Conservation (phyloP, 2,797 vertebrate species). For the Spinibarbus caldwelli region DNA sequence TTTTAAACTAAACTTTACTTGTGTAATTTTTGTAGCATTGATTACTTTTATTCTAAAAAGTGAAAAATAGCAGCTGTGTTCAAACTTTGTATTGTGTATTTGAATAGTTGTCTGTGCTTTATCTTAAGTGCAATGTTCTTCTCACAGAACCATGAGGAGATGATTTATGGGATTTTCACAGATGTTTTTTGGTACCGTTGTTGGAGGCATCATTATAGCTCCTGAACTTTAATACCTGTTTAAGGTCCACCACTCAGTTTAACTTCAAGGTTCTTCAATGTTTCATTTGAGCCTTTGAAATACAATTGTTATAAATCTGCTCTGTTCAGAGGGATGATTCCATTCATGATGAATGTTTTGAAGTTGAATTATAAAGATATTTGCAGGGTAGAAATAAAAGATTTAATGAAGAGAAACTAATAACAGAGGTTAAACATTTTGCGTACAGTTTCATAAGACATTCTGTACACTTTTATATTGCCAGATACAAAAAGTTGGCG, state of each 20-base stretch:
- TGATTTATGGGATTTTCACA: slow-evolving; percentile 48
- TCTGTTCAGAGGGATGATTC: neutral
- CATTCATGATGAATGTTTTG: slow-evolving; percentile 2
- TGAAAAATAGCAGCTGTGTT: neutral
- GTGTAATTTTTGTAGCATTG: neutral
- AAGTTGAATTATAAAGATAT: slow-evolving; percentile 1
- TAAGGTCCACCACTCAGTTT: slow-evolving; percentile 5
- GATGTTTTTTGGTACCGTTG: neutral
- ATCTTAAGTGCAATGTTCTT: slow-evolving; percentile 1
- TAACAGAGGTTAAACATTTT: slow-evolving; percentile 11
- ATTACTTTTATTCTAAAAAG: neutral
- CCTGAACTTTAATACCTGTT: no score
- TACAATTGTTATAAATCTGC: neutral
- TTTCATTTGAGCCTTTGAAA: slow-evolving; percentile 9
- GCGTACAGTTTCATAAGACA: neutral
- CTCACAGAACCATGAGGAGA: neutral
- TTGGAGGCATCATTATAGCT: slow-evolving; percentile 46
- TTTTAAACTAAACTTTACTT: neutral
- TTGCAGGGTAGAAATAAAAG: neutral
- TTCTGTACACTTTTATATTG: neutral
- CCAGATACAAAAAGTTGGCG: slow-evolving; percentile 9
- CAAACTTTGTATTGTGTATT: neutral
- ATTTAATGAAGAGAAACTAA: neutral
- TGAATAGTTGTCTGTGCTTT: neutral
- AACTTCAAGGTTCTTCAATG: neutral